These are phyloP conservation scores for Rotaria socialis DNA, from an alignment of 2,888 invertebrate genomes.

Conservation along the genomic window DNA sequence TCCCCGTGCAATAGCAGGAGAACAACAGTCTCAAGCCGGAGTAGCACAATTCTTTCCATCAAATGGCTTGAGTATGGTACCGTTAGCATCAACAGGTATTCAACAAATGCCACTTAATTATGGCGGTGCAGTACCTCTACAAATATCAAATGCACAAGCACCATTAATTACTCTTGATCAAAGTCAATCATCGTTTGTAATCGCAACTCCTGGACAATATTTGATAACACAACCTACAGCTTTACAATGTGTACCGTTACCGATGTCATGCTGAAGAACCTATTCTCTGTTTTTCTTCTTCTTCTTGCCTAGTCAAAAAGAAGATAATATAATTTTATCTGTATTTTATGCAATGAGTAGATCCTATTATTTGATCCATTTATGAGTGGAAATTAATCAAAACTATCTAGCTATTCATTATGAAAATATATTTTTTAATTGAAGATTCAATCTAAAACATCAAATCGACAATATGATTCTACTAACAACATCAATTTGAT, in stretches of 20 bases:
- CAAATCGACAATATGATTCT: no score
- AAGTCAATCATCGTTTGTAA: neutral
- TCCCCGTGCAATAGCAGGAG: neutral
- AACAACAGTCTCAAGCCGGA: neutral
- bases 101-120: neutral
- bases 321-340: neutral
- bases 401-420: no score
- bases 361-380: no score
- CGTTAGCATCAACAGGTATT: neutral
- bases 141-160: neutral
- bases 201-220: conserved; percentile 18
- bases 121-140: neutral
- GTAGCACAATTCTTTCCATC: neutral
- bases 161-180: neutral
- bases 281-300: neutral
- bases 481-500: no score
- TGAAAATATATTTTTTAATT: no score
- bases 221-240: conserved; percentile 27
- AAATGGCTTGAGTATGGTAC: neutral
- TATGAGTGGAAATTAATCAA: no score
- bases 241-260: conserved; percentile 34
- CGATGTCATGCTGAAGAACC: neutral
- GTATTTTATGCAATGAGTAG: no score
- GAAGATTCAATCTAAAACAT: no score
- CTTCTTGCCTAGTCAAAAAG: neutral